Evolutionary conservation across 2,797 vertebrate species (phyloP), one percentile per base, ranked within the genome.

Genomic region (Muraenolepis orangiensis): DNA sequence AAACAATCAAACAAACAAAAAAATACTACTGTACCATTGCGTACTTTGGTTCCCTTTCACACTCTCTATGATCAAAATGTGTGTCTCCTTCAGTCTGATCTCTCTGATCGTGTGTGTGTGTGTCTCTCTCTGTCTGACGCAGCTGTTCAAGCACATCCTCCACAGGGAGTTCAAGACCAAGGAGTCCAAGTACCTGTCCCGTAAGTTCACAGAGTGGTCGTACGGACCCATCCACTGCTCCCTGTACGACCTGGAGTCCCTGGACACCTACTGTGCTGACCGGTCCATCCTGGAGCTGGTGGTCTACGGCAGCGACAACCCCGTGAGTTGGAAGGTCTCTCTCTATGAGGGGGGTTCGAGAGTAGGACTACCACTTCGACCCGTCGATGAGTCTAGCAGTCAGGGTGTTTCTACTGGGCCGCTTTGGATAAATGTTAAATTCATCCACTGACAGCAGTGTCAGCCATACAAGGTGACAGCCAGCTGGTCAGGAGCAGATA

Each of bases 201-300:
- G 96, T 67, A 99, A 97, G 89, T 98, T 99, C 90, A 98, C 96
- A 0, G 97, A 99, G 88, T 99, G 98, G 98, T 95, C 94, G 29
- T 99, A 99, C 0, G 97, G 98, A 68, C 97, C 97, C 0, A 95
- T 98, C 78, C 95, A 94, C 81, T 95, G 94, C 18, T 98, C 95
- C 1, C 93, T 99, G 29, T 99, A 97, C 0, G 97, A 99, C 87
- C 89, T 99, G 71, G 94, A 92, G 75, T 95, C 94, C 18, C 78
- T 99, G 18, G 97, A 99, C 89, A 96, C 96, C 0, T 94, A 87
- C 0, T 94, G n/a, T 11, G 20, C 98, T 79, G 91, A 91, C 29
- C 96, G 96, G 67, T 99, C 96, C 0, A 95, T 97, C 14, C 67
- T 99, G 78, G 95, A 97, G 84, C 97, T 98, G 71, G 93, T 99